These are phyloP conservation scores for Blastomussa wellsi DNA, from an alignment of 92 coral and sea anemone species.

Conservation along the genomic window DNA sequence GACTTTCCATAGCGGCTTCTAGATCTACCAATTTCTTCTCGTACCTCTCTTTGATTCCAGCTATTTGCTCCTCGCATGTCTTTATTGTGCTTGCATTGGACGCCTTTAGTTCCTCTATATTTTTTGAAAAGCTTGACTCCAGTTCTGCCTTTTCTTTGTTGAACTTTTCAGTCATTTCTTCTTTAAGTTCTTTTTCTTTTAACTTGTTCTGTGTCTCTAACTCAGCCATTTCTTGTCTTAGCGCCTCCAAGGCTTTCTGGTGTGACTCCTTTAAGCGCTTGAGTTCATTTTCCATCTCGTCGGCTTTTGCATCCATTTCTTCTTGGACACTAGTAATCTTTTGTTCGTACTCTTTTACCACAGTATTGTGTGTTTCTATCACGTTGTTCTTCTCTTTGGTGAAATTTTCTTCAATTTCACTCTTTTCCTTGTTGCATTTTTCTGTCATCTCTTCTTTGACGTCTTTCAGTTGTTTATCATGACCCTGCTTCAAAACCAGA, in stretches of 20 bases:
- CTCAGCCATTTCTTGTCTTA: constrained; percentile 25
- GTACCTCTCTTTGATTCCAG: constrained; percentile 16
- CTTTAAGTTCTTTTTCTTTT: constrained; percentile 24
- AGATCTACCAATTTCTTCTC: constrained; percentile 36
- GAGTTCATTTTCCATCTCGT: constrained; percentile 24
- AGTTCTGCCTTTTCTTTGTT: constrained; percentile 11
- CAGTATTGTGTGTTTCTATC: constrained; percentile 40
- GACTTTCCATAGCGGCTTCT: constrained; percentile 44
- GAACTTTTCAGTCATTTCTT: constrained; percentile 21
- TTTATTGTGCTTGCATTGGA: constrained; percentile 13
- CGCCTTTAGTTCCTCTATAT: constrained; percentile 22
- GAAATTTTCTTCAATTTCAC: constrained; percentile 50
- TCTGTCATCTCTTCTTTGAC: constrained; percentile 56
- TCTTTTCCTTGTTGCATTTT: constrained; percentile 50
- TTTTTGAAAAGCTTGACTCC: constrained; percentile 27
- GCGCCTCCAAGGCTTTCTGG: constrained; percentile 17
- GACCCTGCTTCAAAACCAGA: constrained; percentile 42
- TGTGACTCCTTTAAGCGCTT: constrained; percentile 29
- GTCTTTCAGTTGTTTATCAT: constrained; percentile 52
- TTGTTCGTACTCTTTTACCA: constrained; percentile 38
- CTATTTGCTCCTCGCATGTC: constrained; percentile 24
- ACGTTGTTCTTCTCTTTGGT: constrained; percentile 27
- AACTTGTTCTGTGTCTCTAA: constrained; percentile 26
- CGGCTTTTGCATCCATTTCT: constrained; percentile 28
- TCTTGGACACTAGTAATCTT: constrained; percentile 25